Evolutionary conservation across 2,888 invertebrate genomes (phyloP).

Genomic region (Ophonus ardosiacus): DNA sequence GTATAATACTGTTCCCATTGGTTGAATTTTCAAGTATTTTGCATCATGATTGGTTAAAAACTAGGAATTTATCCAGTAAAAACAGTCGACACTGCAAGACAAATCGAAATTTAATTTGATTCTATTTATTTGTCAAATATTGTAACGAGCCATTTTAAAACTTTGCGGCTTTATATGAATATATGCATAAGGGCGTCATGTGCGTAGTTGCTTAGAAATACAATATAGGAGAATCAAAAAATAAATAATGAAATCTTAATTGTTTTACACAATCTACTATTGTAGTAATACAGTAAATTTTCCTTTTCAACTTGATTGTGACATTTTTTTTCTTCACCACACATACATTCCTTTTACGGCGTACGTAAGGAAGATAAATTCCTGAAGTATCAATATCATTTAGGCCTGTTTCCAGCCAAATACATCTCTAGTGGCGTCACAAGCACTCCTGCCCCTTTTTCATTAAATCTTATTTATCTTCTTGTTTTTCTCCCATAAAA

Average conservation of each 20-base stretch:
- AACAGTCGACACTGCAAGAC: no score
- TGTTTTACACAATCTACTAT: neutral
- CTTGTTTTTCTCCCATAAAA: slow-evolving; percentile 6
- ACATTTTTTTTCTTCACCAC: neutral
- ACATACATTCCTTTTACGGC: neutral
- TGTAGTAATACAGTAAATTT: neutral
- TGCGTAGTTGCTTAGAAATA: no score
- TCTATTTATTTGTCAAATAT: no score
- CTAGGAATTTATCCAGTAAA: no score
- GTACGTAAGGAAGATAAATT: neutral
- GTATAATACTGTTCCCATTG: no score
- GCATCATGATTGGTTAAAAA: no score
- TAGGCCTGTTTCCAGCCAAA: neutral
- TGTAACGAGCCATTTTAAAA: no score
- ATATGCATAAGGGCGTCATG: no score
- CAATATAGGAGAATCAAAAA: neutral
- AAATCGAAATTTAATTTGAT: no score
- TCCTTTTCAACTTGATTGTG: neutral
- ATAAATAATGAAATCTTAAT: neutral
- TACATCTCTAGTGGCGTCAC: neutral
- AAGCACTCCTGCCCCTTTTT: slow-evolving; percentile 13
- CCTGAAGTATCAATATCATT: neutral
- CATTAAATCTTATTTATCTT: slow-evolving; percentile 19
- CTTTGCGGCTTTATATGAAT: no score
- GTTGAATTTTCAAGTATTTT: no score